Evolutionary conservation across 2,797 vertebrate genomes (phyloP), one percentile per base, ranked within the genome.

Genomic region (Sebastes kiyomatsui): DNA sequence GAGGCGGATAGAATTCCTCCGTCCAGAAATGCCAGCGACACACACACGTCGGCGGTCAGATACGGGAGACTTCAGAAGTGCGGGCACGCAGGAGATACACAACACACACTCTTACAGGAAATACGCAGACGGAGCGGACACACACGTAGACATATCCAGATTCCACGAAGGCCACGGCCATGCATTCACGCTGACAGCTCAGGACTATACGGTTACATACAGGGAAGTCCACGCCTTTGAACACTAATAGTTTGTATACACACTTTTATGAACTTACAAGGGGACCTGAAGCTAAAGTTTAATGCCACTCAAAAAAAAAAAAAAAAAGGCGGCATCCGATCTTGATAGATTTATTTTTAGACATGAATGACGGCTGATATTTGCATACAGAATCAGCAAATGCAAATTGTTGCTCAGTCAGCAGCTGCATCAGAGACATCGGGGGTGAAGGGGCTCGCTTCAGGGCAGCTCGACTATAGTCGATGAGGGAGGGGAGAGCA

Each of bases 101-200:
- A 76, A 68, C 52, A 59, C 68, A 52, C 11, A 61, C 64, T 54
- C 32, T 22, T 70, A 67, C 64, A 84, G 59, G 52, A 88, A 85
- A 85, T 81, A 81, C 28, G 42, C 88, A 83, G 86, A 90, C 75
- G n/a, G 80, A 74, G 77, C 3, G 73, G 88, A 92, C 87, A 86
- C 91, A 91, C 89, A 89, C 73, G 62, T 82, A 84, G 87, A 89
- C 85, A 88, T 75, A 89, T 89, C 77, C 81, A 91, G 86, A 93
- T 91, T 93, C 90, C 89, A 61, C 2, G 32, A 75, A 88, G 84
- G 85, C 88, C 91, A 69, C 60, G 67, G 88, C 77, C 78, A 74
- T 82, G 72, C 80, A 67, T 89, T 87, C 83, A 85, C 55, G 64
- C 74, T 90, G 90, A 87, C 90, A 90, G 89, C 83, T 82, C 88